Percentiles rank a stretch among this genome's conserved stretches.
Conservation (phyloP, 1,140 invertebrate genomes). For the Ruditapes philippinarum region DNA sequence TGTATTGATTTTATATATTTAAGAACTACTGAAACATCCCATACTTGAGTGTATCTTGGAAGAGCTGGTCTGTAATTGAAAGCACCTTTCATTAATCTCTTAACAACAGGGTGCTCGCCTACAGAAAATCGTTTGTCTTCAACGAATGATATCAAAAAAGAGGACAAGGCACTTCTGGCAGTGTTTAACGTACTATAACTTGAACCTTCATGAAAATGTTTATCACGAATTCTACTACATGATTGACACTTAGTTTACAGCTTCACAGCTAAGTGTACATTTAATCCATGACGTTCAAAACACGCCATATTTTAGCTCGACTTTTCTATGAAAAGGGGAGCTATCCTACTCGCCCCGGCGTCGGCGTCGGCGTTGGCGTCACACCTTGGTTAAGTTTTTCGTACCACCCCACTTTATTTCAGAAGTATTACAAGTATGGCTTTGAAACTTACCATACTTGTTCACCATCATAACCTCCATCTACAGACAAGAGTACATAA, state of each 20-base stretch:
- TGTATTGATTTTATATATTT: conserved; percentile 32
- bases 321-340: no score
- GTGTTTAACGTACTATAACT: no score
- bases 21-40: conserved; percentile 46
- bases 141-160: not conserved
- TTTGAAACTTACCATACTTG: no score
- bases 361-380: no score
- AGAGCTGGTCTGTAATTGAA: no score
- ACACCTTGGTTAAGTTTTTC: no score
- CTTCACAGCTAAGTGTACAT: no score
- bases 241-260: conserved; percentile 22
- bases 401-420: no score
- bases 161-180: not conserved
- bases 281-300: conserved; percentile 64
- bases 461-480: no score
- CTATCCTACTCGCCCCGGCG: no score
- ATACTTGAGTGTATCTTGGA: conserved; percentile 48
- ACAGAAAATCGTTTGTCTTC: not conserved
- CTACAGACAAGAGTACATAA: no score
- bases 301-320: conserved; percentile 63
- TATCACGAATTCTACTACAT: not conserved
- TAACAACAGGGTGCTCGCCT: conserved; percentile 48
- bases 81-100: conserved; percentile 54
- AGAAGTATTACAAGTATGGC: no score
- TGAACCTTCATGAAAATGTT: conserved; percentile 1